Evolutionary conservation across 2,113 vertebrate genomes (phyloP), one percentile per base, ranked within the genome.

Genomic region (Pampusana beccarii): DNA sequence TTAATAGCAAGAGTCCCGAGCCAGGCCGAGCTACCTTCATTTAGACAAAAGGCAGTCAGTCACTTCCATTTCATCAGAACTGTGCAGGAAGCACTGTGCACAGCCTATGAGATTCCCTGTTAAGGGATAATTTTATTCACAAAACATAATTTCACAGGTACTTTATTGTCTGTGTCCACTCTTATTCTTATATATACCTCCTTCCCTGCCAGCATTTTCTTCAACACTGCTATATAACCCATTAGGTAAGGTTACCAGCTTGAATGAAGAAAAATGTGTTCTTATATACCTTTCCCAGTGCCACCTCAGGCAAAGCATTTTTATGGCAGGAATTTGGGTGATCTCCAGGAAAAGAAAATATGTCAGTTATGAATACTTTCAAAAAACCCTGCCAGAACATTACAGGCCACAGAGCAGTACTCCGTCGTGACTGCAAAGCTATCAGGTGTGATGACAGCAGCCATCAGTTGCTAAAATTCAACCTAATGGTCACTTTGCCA

Each of bases 141-240:
- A 33, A 73, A 80, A 51, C 3, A 1, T 69, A 42, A 65, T 1
- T 2, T 65, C 53, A 29, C 0, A 0, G 46, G 48, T 61, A 51
- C 34, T 80, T 80, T 42, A 69, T 48, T 20, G 18, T 85, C 33
- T 85, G 61, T 82, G 15, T 23, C 15, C 44, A n/a, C 44, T 29
- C 13, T 67, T 67, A 54, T 23, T 90, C 42, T 75, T 58, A 66
- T 11, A 44, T 25, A 50, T 16, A 4, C 44, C 21, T 81, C 25
- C 88, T 67, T 67, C 14, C 19, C 57, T 53, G n/a, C 62, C 72
- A 80, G 36, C 6, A 36, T 42, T 92, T 85, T 46, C 26, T 79
- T 71, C 71, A 82, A 23, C 36, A 31, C 33, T 75, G 14, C 38
- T 82, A 48, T 62, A 82, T 92, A 91, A 86, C 36, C n/a, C 53